Evolutionary conservation across 2,888 invertebrate species (phyloP).

Genomic region (Aelia acuminata): DNA sequence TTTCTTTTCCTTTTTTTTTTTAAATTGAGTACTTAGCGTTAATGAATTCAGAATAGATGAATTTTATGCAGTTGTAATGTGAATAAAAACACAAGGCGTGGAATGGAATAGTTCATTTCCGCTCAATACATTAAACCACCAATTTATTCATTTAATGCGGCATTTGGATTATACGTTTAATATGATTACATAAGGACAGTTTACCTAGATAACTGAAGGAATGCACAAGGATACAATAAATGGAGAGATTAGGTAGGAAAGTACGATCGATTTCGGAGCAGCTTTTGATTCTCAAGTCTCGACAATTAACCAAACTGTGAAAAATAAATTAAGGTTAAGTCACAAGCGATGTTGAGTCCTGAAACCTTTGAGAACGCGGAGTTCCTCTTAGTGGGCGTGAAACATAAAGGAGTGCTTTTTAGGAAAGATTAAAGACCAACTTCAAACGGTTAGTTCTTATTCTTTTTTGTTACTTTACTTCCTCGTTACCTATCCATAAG

Average conservation of each 20-base stretch:
- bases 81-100: no score
- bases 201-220: background rate
- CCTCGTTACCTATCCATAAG: background rate
- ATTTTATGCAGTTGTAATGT: no score
- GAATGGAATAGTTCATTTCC: no score
- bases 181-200: background rate
- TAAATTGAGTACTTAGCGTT: no score
- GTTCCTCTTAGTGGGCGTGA: background rate
- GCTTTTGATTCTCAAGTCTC: background rate
- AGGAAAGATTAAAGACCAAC: slow-evolving; percentile 30
- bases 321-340: slow-evolving; percentile 3
- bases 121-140: no score
- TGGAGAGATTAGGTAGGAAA: background rate
- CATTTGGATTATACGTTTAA: no score
- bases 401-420: slow-evolving; percentile 18
- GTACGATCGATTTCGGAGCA: background rate
- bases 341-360: slow-evolving; percentile 1
- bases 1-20: no score
- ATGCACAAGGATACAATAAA: background rate
- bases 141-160: no score
- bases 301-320: slow-evolving; percentile 21
- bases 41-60: no score
- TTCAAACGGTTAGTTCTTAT: slow-evolving; percentile 17
- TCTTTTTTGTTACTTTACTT: slow-evolving; percentile 6
- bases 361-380: background rate